These are phyloP conservation scores for Calvadosia cruxmelitensis DNA, from an alignment of 30 jellyfish, hydroid and myxozoan genomes.

Conservation along the genomic window DNA sequence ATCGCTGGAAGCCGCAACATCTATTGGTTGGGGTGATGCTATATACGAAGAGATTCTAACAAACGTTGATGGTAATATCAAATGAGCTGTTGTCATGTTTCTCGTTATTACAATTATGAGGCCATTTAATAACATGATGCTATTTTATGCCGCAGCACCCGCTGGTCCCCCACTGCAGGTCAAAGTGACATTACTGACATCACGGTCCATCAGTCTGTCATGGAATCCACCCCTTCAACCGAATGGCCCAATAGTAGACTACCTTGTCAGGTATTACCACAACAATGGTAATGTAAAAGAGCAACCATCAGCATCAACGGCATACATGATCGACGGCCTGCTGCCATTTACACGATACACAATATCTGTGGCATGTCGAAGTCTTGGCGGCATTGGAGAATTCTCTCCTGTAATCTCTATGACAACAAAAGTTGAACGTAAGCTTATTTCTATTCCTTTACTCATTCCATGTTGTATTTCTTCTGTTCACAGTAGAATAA, in stretches of 20 bases:
- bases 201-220: background rate
- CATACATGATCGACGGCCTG: background rate
- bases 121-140: too few relatives aligned
- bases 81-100: too few relatives aligned
- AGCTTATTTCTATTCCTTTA: background rate
- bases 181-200: background rate
- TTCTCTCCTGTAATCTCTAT: background rate
- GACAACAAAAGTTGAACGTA: background rate
- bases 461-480: background rate
- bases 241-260: background rate
- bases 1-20: background rate
- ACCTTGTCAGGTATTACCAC: background rate
- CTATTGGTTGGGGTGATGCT: background rate
- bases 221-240: background rate
- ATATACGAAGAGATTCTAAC: background rate
- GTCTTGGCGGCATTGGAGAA: background rate
- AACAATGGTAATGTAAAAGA: background rate
- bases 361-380: background rate
- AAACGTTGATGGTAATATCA: background rate
- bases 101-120: too few relatives aligned
- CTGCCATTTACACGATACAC: background rate
- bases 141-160: background rate
- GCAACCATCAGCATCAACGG: background rate
- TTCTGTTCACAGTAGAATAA: background rate
- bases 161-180: background rate